These are phyloP conservation scores for Hemithea aestivaria DNA, from an alignment of 2,888 invertebrate species.

Conservation along the genomic window DNA sequence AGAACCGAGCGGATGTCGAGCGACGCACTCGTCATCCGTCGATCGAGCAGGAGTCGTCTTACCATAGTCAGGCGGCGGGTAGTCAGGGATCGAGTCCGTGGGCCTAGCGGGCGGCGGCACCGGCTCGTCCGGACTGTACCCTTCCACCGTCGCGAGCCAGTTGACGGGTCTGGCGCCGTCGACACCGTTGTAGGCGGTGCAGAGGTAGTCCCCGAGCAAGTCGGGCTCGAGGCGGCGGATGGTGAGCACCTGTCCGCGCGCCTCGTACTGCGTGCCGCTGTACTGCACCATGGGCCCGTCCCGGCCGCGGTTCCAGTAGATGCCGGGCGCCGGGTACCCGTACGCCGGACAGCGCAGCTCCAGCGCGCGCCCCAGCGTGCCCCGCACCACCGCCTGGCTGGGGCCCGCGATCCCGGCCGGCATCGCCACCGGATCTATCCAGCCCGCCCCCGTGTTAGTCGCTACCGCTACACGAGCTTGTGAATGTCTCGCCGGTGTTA, in stretches of 20 bases:
- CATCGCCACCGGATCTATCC: constrained; percentile 10
- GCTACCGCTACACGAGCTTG: constrained; percentile 30
- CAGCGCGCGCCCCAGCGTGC: constrained; percentile 84
- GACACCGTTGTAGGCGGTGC: constrained; percentile 92
- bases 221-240: constrained; percentile 84
- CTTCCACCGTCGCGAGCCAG: constrained; percentile 86
- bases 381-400: constrained; percentile 81
- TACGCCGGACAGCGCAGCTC: constrained; percentile 88
- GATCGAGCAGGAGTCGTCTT: constrained; percentile 36
- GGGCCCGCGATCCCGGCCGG: constrained; percentile 82
- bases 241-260: constrained; percentile 85
- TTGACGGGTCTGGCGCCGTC: constrained; percentile 86
- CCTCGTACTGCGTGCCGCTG: constrained; percentile 83
- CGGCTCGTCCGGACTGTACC: constrained; percentile 82
- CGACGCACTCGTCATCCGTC: too few species aligned
- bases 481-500: constrained; percentile 32
- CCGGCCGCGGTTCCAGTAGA: constrained; percentile 91
- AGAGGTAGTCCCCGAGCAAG: constrained; percentile 91
- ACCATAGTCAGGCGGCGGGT: constrained; percentile 18
- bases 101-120: too few species aligned
- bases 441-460: constrained; percentile 32
- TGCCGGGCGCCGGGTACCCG: constrained; percentile 88
- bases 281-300: constrained; percentile 85
- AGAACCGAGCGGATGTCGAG: background rate
- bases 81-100: too few species aligned